A percentile compares a stretch with the other conserved stretches of the same genome.
Conservation (phyloP, 2,797 vertebrate genomes). For the Fistularia tabacaria region DNA sequence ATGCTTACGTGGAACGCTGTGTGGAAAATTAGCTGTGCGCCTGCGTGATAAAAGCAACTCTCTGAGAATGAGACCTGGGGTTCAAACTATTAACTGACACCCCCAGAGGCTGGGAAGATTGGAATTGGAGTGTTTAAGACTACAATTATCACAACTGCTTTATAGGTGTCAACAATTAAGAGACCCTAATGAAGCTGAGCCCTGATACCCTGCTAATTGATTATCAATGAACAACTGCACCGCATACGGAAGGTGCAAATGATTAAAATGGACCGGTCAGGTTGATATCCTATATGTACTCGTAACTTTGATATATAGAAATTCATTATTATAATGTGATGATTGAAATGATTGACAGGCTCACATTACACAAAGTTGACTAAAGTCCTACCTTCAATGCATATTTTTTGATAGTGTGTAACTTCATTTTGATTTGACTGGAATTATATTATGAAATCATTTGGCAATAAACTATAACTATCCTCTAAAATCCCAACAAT, state of each 20-base stretch:
- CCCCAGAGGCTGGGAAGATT: slow-evolving; percentile 55
- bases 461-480: too few relatives aligned
- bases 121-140: slow-evolving; percentile 24
- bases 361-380: too few relatives aligned
- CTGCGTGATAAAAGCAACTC: slow-evolving; percentile 29
- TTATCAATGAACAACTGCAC: slow-evolving; percentile 59
- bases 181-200: slow-evolving; percentile 58
- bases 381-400: too few relatives aligned
- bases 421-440: too few relatives aligned
- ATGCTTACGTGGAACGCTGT: slow-evolving; percentile 31
- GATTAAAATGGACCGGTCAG: slow-evolving; percentile 34
- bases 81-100: slow-evolving; percentile 56
- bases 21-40: slow-evolving; percentile 38
- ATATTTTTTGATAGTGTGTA: too few relatives aligned
- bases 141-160: slow-evolving; percentile 62
- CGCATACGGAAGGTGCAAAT: slow-evolving; percentile 58
- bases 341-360: too few relatives aligned
- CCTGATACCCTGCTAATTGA: slow-evolving; percentile 67
- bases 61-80: slow-evolving; percentile 33
- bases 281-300: slow-evolving; percentile 33
- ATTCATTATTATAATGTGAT: too few relatives aligned
- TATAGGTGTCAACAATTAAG: slow-evolving; percentile 67
- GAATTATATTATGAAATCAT: too few relatives aligned
- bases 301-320: neutral
- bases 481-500: too few relatives aligned